These are phyloP conservation scores for Otolemur garnettii DNA, from an alignment of 2,113 vertebrate species.

Conservation along the genomic window DNA sequence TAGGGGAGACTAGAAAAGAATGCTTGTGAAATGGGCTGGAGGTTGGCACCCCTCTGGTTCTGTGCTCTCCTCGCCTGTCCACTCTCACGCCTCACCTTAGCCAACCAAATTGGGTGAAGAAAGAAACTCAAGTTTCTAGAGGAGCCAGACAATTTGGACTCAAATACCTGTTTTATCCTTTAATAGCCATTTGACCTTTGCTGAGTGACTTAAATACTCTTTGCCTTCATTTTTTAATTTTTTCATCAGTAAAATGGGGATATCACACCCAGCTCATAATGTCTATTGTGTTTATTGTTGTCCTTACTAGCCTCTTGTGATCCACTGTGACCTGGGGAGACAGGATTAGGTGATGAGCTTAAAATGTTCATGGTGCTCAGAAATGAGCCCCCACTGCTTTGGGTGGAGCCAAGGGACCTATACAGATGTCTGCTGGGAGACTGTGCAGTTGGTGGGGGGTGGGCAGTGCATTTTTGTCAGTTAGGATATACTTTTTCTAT, in stretches of 20 bases:
- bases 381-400: background rate
- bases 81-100: too few relatives aligned
- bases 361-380: background rate
- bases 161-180: background rate
- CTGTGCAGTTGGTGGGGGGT: fast-evolving
- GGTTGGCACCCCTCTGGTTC: too few relatives aligned
- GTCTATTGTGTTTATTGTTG: background rate
- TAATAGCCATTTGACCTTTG: background rate
- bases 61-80: too few relatives aligned
- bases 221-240: background rate
- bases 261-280: background rate
- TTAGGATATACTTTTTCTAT: fast-evolving
- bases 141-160: background rate
- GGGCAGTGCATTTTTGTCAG: fast-evolving
- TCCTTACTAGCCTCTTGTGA: background rate
- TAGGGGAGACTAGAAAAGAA: fast-evolving
- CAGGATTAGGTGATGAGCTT: background rate
- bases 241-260: background rate
- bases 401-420: background rate
- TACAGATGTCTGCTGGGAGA: fast-evolving
- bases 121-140: background rate
- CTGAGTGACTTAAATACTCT: background rate
- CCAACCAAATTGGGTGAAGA: too few relatives aligned
- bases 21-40: too few relatives aligned
- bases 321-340: background rate